Evolutionary conservation across 2,888 invertebrate species (phyloP), one percentile per base, ranked within the genome.

Genomic region (Gari tellinella): DNA sequence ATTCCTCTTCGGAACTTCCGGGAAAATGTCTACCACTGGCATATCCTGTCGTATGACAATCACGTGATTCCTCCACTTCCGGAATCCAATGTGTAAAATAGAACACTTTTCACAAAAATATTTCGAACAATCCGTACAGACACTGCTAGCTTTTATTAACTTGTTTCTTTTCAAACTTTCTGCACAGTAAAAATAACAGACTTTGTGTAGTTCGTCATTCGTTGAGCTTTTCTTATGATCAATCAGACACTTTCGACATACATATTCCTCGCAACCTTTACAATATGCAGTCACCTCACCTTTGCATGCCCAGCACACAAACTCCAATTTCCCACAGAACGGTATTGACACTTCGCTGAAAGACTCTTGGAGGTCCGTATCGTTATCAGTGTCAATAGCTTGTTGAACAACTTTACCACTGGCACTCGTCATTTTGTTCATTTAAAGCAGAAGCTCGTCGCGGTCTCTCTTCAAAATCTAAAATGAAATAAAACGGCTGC

Each of bases 161-260:
- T 62, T 62, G 23, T 53, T 62, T 31, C 52, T 21, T 19, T 62
- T 62, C 45, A 52, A 17, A 31, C 62, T 62, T 52, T 62, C 62
- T 1, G 40, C 10, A 45, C 62, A 62, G 25, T 38, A 49, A 37
- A 61, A 61, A 49, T 38, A 25, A 12, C 23, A 48, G 2, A 48
- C 4, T 23, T 48, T 48, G 19, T 48, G 48, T 21, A 49, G 40
- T 5, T 40, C 61, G 41, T 25, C 23, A 25, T 37, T 49, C 37
- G 38, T 25, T 14, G 51, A 40, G 1, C 21, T 15, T n/a, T 23
- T 48, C 17, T 48, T 23, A 25, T 61, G 61, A 2, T 49, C 41
- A 8, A 38, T 40, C n/a, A 61, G 41, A 51, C 61, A 61, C 51
- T 61, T 51, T 25, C 23, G 51, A 51, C 61, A 61, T 1, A 61